Percentiles rank a stretch among this genome's conserved stretches.
These are phyloP conservation scores for Troides oblongomaculatus DNA, from an alignment of 2,888 invertebrate genomes.

Conservation along the genomic window DNA sequence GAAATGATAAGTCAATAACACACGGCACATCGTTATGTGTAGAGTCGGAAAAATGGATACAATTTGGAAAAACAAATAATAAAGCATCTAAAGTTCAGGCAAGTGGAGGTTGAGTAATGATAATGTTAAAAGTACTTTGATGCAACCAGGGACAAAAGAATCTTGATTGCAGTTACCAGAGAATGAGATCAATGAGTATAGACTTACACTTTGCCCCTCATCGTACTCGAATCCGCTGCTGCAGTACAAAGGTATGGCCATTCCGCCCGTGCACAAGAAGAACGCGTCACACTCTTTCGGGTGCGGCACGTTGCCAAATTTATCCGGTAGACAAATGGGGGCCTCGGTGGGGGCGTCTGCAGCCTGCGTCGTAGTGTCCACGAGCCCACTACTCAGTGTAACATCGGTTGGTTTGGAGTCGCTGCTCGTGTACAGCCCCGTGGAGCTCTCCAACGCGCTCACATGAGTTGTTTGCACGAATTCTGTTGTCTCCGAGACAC, in stretches of 20 bases:
- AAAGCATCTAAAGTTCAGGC: not conserved
- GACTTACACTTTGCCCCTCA: conserved; percentile 25
- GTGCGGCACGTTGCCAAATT: conserved; percentile 46
- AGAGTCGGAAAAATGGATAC: too few species aligned
- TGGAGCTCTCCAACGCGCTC: too few species aligned
- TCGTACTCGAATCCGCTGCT: conserved; percentile 46
- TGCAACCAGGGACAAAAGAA: not conserved
- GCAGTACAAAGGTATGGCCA: conserved; percentile 41
- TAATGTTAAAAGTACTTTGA: not conserved
- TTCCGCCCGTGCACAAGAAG: conserved; percentile 47
- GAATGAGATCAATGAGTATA: too few species aligned
- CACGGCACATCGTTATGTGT: too few species aligned
- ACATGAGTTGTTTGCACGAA: too few species aligned
- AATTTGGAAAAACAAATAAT: too few species aligned
- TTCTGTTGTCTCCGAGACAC: too few species aligned
- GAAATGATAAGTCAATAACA: not conserved
- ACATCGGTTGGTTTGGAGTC: too few species aligned
- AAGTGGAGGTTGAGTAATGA: not conserved
- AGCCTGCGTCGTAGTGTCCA: conserved; percentile 22
- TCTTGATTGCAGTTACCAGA: not conserved
- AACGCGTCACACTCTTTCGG: conserved; percentile 46
- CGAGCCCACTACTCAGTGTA: too few species aligned
- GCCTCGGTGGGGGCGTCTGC: not conserved
- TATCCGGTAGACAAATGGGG: conserved; percentile 40
- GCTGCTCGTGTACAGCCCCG: too few species aligned